These are phyloP conservation scores for Psittacara wagleri DNA, from an alignment of 2,113 vertebrate species.

Conservation along the genomic window DNA sequence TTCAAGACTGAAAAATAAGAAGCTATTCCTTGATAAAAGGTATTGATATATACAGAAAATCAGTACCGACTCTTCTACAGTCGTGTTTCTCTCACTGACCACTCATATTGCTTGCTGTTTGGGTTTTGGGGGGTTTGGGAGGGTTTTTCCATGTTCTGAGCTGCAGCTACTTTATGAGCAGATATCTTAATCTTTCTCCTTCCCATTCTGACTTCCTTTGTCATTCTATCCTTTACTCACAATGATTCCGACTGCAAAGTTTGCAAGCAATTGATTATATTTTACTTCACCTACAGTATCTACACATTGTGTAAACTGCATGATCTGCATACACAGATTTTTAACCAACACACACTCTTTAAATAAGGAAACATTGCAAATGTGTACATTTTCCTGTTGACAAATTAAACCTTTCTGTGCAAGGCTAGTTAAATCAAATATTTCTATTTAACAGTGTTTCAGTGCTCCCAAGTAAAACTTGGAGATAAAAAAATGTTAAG, in stretches of 20 bases:
- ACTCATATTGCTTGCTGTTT: not conserved
- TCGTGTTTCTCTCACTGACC: fast-evolving
- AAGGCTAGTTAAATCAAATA: not conserved
- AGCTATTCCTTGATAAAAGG: not conserved
- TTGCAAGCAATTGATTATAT: not conserved
- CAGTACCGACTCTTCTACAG: not conserved
- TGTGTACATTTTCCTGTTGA: not conserved
- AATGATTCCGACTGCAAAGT: not conserved
- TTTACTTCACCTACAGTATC: not conserved
- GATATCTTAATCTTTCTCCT: not conserved
- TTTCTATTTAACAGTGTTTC: not conserved
- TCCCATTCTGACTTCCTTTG: not conserved
- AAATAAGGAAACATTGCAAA: not conserved
- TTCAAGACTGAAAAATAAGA: not conserved
- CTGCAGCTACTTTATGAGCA: not conserved
- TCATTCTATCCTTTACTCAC: not conserved
- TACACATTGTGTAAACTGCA: not conserved
- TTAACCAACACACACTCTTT: not conserved
- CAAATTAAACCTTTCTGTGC: not conserved
- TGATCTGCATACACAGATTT: not conserved
- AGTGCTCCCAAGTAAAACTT: not conserved
- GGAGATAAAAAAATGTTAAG: not conserved
- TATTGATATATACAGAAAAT: not conserved
- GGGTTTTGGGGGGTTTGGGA: not conserved
- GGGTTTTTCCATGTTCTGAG: not conserved